phyloP scores from a whole-genome alignment of 2,888 invertebrate genomes.

The Hyposoter dolosus region DNA sequence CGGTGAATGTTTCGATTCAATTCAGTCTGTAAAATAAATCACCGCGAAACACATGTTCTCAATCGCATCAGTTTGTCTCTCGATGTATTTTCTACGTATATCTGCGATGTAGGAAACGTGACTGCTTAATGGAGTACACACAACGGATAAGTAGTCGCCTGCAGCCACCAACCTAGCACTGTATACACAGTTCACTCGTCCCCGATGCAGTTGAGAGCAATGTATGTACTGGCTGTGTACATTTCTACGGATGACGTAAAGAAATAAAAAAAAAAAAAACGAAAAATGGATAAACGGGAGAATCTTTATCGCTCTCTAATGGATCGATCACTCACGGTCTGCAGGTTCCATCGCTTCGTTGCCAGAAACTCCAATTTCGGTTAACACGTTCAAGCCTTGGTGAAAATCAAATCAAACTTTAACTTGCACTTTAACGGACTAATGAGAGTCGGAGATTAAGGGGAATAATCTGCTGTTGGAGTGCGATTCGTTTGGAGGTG shows the following conservation, averaged over 20 bases:
- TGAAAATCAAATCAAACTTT: not conserved
- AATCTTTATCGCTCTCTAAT: conserved; percentile 37
- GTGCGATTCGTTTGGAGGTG: not conserved
- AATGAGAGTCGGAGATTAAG: not conserved
- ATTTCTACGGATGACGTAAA: not conserved
- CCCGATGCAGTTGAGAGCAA: conserved; percentile 29
- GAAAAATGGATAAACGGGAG: not conserved
- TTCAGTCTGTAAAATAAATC: conserved; percentile 1
- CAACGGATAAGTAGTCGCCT: conserved; percentile 55
- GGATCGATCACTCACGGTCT: conserved; percentile 43
- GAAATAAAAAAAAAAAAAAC: conserved; percentile 6
- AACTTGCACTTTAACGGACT: not conserved
- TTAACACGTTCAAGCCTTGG: not conserved
- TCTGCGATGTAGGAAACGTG: not conserved
- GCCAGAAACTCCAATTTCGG: not conserved
- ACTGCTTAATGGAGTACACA: conserved; percentile 52
- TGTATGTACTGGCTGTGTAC: not conserved
- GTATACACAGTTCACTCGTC: conserved; percentile 31
- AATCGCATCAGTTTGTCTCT: conserved; percentile 35
- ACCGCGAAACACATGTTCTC: not conserved
- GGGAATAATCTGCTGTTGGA: not conserved
- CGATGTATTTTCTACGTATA: conserved; percentile 3
- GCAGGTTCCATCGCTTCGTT: not conserved
- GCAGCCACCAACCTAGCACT: conserved; percentile 25
- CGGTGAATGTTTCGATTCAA: not conserved